Base-by-base conservation (phyloP, 2,113 vertebrate genomes). In the Terrapene triunguis region DNA sequence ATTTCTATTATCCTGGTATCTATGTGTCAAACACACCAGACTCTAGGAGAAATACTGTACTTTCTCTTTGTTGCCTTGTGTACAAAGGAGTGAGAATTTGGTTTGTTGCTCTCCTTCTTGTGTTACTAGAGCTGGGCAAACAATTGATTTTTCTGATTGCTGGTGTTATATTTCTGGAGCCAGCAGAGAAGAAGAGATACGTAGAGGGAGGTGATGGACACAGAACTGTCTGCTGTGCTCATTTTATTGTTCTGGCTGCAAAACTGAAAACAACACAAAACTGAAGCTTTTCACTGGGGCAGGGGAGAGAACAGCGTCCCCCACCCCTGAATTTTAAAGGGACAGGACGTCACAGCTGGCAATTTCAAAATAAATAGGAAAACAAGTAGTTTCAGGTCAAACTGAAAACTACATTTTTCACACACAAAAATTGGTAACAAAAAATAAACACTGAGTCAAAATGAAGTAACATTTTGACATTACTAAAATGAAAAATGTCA, bases 221-320 rank as follows among this genome's bases (percentile, higher is more conserved):
- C 14, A 14, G 8, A 69, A n/a, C 62, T 69, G 62, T 69, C 32
- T 69, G 62, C 62, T n/a, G 7, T 69, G 55, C 55, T 57, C 55
- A 5, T 57, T 27, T 57, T 57, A 57, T 57, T 57, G 55, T 27
- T 57, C 55, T 57, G 55, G 55, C 8, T 10, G 62, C 32, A n/a
- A 69, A n/a, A 69, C 62, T 19, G 59, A 62, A 62, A n/a, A n/a
- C 14, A 65, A 16, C 62, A n/a, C 16, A 69, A 69, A 69, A n/a
- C 35, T 19, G 62, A 69, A 35, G 27, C 14, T 69, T 69, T 69
- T 69, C 62, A n/a, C 35, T 69, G 17, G 8, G 62, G 7, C 17
- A 32, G 6, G 8, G 35, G 35, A 21, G 2, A 19, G 62, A 8
- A n/a, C 62, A n/a, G 59, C 14, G 1, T 29, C 12, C 6, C 2